Evolutionary conservation across 2,888 invertebrate genomes (phyloP).

Genomic region (Drosophila anomalipes): DNA sequence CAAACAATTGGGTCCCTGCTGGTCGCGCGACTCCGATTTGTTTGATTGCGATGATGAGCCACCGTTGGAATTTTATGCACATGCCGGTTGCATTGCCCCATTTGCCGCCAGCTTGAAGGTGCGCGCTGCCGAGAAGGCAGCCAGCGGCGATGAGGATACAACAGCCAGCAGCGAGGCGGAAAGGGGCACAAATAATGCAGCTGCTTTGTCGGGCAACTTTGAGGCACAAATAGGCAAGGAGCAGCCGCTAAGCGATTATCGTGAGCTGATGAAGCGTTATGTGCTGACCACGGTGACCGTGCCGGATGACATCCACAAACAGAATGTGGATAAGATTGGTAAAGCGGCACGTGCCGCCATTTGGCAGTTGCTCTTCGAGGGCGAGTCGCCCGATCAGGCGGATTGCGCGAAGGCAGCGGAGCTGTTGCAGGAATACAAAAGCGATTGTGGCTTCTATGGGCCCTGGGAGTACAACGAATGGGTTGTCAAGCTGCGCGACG

Average conservation of each 20-base stretch:
- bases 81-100: constrained; percentile 68
- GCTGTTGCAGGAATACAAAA: constrained; percentile 77
- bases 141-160: constrained; percentile 11
- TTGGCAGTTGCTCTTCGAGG: constrained; percentile 72
- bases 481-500: constrained; percentile 80
- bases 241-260: constrained; percentile 61
- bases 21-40: constrained; percentile 75
- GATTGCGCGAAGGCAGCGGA: constrained; percentile 57
- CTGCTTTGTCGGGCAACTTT: constrained; percentile 57
- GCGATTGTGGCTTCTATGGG: constrained; percentile 81
- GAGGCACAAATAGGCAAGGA: constrained; percentile 51
- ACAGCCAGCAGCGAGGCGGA: not conserved
- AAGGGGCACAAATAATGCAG: constrained; percentile 30
- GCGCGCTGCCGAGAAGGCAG: constrained; percentile 29
- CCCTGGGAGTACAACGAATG: constrained; percentile 82
- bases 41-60: constrained; percentile 76
- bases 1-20: constrained; percentile 75
- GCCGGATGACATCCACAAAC: constrained; percentile 58
- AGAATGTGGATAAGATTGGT: constrained; percentile 62
- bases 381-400: constrained; percentile 17
- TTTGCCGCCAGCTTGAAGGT: constrained; percentile 67
- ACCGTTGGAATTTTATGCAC: constrained; percentile 74
- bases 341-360: constrained; percentile 50
- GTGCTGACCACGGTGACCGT: constrained; percentile 56
- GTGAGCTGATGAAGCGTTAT: constrained; percentile 65